Base-by-base conservation (phyloP, 2,113 vertebrate genomes). In the Oreocharis arfaki region DNA sequence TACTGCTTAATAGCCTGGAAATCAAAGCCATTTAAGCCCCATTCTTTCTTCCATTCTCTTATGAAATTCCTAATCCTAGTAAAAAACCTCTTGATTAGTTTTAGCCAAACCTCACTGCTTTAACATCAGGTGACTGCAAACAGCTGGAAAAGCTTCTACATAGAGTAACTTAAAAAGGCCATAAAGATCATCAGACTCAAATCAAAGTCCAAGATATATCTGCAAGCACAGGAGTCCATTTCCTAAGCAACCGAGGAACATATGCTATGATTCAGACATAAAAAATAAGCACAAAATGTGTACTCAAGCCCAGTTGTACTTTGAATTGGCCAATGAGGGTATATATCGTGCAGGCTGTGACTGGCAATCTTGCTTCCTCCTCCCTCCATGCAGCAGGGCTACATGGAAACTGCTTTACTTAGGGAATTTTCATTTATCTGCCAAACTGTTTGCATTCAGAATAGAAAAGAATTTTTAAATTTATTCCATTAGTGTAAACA, bases 21-120 rank as follows among this genome's bases (percentile, higher is more conserved):
- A 94, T 79, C 77, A 95, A 93, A 92, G 53, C 41, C 53, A 37
- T 86, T 95, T 93, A 90, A 81, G 46, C 28, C 46, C 50, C 59
- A 42, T 50, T 94, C 71, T 89, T 88, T 93, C 64, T 78, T 39
- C 16, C 13, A 27, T 53, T 60, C 76, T 60, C 24, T 59, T 39
- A 57, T 5, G 7, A 77, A 89, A 90, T 82, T 32, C 41, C 41
- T 61, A 74, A 92, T 67, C 27, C 71, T 65, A 94, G 41, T 67
- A 4, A 68, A 83, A 93, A 85, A 68, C 28, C 7, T 68, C 61
- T 39, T 22, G 14, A 76, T 61, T 59, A 92, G 47, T 74, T 84
- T 88, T 71, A 94, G 35, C 30, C 61, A 89, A 91, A 69, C 56
- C 30, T 52, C 60, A 26, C 28, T 50, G 67, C 59, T 94, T 61